Conservation (phyloP, 2,113 vertebrate species). For the Apteryx owenii region DNA sequence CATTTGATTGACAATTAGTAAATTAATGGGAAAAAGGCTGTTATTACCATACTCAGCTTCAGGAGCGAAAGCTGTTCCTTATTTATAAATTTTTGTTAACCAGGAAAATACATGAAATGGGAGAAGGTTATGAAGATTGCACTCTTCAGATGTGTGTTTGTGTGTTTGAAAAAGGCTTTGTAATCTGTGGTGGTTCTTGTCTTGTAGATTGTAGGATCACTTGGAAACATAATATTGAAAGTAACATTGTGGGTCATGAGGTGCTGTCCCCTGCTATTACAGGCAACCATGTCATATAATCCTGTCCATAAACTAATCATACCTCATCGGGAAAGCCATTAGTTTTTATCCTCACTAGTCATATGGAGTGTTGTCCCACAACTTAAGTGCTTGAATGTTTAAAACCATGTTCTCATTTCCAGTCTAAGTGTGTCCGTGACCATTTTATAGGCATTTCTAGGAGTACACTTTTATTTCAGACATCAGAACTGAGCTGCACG, state of each 20-base stretch:
- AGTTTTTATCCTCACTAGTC: neutral
- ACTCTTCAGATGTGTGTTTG: neutral
- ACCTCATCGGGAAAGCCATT: neutral
- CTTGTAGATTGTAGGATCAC: neutral
- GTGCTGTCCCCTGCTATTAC: neutral
- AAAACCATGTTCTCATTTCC: neutral
- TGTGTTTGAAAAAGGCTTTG: neutral
- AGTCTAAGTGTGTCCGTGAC: fast-evolving
- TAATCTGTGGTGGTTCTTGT: neutral
- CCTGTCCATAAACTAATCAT: neutral
- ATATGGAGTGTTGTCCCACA: neutral
- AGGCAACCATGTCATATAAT: neutral
- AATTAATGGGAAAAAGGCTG: conserved; percentile 19
- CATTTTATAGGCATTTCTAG: neutral
- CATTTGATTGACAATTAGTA: conserved; percentile 19
- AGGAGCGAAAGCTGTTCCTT: neutral
- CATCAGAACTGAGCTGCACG: neutral
- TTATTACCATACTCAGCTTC: conserved; percentile 11
- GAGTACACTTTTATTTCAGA: neutral
- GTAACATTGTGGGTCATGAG: fast-evolving
- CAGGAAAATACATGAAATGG: neutral
- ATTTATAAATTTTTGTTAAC: neutral
- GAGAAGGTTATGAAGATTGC: neutral
- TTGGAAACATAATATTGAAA: neutral
- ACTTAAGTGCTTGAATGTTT: neutral